Evolutionary conservation across 2,797 vertebrate genomes (phyloP), one percentile per base, ranked within the genome.

Genomic region (Coendou prehensilis): DNA sequence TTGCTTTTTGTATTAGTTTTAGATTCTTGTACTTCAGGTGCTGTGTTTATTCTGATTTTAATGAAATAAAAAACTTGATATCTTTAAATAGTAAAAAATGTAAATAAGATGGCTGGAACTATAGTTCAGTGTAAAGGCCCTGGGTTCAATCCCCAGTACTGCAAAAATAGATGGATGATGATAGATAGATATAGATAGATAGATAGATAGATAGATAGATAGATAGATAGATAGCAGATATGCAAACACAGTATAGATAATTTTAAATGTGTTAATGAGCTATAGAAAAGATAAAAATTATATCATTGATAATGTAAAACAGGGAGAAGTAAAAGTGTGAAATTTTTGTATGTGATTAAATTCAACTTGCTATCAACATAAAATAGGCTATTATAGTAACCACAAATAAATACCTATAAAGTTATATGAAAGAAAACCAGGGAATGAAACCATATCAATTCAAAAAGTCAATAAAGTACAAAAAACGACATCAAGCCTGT

Each of bases 1-100:
- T 99, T 99, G 99, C 99, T 99, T 99, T 99, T 98, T 99, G 99
- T 99, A 99, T 99, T 99, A 99, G 99, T 99, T 99, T 99, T 99
- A 99, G 99, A 99, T 99, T 99, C 99, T 99, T 98, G 99, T 99
- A 99, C 99, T 99, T 99, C 99, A 99, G 99, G 99, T 99, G 99
- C 99, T 99, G 99, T 99, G 99, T 99, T 99, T 99, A 99, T 99
- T 98, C 98, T 99, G 99, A 99, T 99, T 99, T 99, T 99, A 99
- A 99, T 99, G 99, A 99, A 99, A 99, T 99, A 99, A 99, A 99
- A 99, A 99, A 98, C 99, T 99, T 99, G 99, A 99, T 99, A 99
- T 13, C 67, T 22, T 57, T 20, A 57, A 50, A 57, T 20, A 57
- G 13, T 89, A 22, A 59, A 59, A 59, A 59, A 41, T 41, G 57